Evolutionary conservation across 2,888 invertebrate species (phyloP).

Genomic region (Euproctis similis): DNA sequence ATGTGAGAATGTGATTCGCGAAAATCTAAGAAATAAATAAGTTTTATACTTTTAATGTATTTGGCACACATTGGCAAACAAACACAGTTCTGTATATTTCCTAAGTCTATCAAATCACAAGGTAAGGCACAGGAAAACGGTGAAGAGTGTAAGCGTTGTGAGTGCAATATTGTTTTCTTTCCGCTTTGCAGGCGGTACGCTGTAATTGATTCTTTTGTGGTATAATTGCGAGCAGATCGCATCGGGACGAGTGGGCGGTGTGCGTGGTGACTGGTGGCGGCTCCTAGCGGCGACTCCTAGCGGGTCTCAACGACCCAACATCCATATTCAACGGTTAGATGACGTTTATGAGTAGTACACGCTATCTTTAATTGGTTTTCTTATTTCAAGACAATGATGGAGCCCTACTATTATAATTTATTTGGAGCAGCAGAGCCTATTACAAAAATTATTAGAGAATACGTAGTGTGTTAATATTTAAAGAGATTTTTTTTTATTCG

Average conservation of each 20-base stretch:
- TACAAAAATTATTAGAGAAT: no score
- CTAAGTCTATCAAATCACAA: conserved; percentile 26
- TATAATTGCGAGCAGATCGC: conserved; percentile 57
- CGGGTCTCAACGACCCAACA: no score
- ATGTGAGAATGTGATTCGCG: no score
- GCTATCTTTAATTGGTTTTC: conserved; percentile 47
- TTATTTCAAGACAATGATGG: conserved; percentile 34
- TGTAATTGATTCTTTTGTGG: conserved; percentile 71
- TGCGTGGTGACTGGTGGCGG: conserved; percentile 22
- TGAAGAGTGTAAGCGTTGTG: conserved; percentile 55
- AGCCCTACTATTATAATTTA: conserved; percentile 22
- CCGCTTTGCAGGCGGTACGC: conserved; percentile 37
- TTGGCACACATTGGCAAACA: no score
- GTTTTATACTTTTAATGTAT: no score
- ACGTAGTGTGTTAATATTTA: no score
- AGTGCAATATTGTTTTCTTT: conserved; percentile 60
- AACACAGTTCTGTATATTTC: conserved; percentile 7
- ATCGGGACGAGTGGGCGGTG: conserved; percentile 26
- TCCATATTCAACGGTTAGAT: conserved; percentile 50
- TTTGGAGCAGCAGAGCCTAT: no score
- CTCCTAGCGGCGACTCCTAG: no score
- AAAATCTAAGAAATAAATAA: no score
- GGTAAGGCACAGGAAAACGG: conserved; percentile 41
- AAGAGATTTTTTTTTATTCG: no score
- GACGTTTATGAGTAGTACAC: conserved; percentile 44